phyloP scores from a whole-genome alignment of 1,140 invertebrate species.

The Tetranychus urticae region DNA sequence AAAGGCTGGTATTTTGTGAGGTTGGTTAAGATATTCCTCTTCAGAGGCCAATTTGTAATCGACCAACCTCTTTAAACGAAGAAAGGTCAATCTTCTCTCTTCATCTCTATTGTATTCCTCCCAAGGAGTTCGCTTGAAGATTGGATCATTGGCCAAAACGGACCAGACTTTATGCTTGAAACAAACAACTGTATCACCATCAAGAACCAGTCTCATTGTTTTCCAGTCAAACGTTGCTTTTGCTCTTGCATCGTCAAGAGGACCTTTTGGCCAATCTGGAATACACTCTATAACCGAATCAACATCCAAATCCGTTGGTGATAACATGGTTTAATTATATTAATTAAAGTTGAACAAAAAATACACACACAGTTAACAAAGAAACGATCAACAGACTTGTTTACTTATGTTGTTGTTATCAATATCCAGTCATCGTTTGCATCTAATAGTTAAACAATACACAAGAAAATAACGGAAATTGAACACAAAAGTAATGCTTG shows the following conservation, averaged over 20 bases:
- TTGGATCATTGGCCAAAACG: conserved; percentile 47
- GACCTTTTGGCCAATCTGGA: conserved; percentile 36
- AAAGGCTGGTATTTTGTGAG: conserved; percentile 19
- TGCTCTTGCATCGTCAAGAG: conserved; percentile 42
- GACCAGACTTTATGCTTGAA: conserved; percentile 55
- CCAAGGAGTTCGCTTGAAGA: conserved; percentile 35
- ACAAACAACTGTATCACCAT: conserved; percentile 39
- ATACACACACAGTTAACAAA: no score
- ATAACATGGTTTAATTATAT: background rate
- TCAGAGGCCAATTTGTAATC: conserved; percentile 35
- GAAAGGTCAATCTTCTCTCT: conserved; percentile 31
- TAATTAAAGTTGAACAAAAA: no score
- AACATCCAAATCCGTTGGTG: background rate
- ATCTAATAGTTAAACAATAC: no score
- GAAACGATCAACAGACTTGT: no score
- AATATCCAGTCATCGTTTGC: no score
- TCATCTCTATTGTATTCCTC: conserved; percentile 41
- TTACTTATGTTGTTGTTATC: no score
- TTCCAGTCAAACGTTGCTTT: conserved; percentile 54
- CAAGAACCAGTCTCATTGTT: conserved; percentile 39
- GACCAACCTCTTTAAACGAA: conserved; percentile 32
- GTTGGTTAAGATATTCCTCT: conserved; percentile 27
- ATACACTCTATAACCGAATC: conserved; percentile 9
- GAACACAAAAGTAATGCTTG: no score
- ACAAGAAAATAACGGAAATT: no score